Conservation (phyloP, 2,113 vertebrate genomes). For the Entomyzon cyanotis region DNA sequence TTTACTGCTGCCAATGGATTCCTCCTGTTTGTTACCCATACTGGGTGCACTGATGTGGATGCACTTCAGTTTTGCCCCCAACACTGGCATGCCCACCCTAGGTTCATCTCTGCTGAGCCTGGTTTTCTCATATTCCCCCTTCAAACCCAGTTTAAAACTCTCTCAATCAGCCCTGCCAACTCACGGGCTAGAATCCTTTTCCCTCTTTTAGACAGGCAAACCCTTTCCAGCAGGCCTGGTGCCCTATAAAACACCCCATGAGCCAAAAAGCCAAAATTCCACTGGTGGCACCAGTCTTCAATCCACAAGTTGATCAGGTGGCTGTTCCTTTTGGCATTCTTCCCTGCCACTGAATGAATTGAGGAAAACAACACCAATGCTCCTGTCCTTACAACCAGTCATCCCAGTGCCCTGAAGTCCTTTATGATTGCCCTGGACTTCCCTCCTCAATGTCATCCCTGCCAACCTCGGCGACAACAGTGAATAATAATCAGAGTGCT, state of each 20-base stretch:
- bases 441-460: background rate
- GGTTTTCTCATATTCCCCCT: background rate
- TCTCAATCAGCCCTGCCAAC: background rate
- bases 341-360: background rate
- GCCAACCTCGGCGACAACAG: background rate
- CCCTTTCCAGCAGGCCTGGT: background rate
- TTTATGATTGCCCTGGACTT: background rate
- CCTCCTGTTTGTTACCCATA: background rate
- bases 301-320: background rate
- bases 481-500: background rate
- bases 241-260: background rate
- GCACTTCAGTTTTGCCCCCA: background rate
- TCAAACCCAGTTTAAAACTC: background rate
- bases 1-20: background rate
- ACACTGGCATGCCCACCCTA: rapidly evolving
- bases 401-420: background rate
- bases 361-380: background rate
- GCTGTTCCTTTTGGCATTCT: background rate
- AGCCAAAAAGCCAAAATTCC: background rate
- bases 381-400: background rate
- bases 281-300: rapidly evolving
- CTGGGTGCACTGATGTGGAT: background rate
- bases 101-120: background rate
- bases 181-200: background rate
- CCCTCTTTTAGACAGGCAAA: background rate